phyloP scores from a whole-genome alignment of 2,797 vertebrate genomes.

The Acropternis orthonyx region DNA sequence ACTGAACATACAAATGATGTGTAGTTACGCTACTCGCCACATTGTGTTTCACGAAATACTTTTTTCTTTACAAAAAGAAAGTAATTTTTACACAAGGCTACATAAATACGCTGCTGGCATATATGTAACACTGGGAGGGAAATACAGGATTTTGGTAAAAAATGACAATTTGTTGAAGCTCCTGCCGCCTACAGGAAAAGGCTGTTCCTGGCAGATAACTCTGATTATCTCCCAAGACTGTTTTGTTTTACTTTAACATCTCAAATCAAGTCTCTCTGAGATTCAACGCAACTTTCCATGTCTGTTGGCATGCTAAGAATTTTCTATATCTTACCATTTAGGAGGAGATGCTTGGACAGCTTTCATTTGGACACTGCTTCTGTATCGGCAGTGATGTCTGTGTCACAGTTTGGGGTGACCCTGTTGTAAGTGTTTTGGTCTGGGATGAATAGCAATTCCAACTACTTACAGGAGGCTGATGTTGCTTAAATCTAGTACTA shows the following conservation, averaged over 20 bases:
- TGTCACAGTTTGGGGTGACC: not conserved
- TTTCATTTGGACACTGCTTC: not conserved
- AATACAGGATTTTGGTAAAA: not conserved
- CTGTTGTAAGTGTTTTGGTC: not conserved
- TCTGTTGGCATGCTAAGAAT: not conserved
- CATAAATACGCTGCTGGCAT: not conserved
- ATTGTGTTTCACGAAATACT: not conserved
- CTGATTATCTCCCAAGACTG: not conserved
- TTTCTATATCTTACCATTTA: not conserved
- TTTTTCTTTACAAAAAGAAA: not conserved
- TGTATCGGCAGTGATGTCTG: not conserved
- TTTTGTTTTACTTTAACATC: not conserved
- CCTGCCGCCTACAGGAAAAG: not conserved
- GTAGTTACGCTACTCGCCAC: not conserved
- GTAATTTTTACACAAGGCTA: not conserved
- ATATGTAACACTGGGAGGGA: not conserved
- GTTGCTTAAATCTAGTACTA: not conserved
- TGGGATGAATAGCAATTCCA: not conserved
- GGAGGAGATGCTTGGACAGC: not conserved
- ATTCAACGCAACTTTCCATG: rapidly evolving
- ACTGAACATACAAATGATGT: rapidly evolving
- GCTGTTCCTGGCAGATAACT: not conserved
- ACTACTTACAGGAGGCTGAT: not conserved
- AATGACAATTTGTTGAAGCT: not conserved
- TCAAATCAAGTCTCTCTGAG: not conserved